phyloP scores from a whole-genome alignment of 2,797 vertebrate genomes.

The Coregonus suidteri region DNA sequence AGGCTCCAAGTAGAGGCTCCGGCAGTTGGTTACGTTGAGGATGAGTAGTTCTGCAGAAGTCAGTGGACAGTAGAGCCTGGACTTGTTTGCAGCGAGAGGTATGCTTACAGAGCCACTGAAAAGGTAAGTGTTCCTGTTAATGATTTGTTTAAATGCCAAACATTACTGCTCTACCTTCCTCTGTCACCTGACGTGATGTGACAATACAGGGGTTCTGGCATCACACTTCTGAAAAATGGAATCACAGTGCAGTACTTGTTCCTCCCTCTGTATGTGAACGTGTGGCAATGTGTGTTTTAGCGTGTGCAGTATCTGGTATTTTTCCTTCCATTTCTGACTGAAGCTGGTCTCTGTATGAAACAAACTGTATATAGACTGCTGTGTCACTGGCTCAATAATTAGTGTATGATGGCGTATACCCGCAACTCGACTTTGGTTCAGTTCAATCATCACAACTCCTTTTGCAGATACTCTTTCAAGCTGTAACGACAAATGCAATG shows the following conservation, averaged over 20 bases:
- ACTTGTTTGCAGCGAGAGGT: constrained; percentile 99
- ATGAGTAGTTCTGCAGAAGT: constrained; percentile 99
- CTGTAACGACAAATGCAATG: not conserved
- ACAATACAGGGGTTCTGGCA: constrained; percentile 89
- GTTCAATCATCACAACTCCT: not conserved
- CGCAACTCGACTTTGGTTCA: not conserved
- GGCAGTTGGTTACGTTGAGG: constrained; percentile 99
- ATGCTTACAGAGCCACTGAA: constrained; percentile 91
- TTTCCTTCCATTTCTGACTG: constrained; percentile 24
- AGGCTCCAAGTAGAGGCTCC: constrained; percentile 88
- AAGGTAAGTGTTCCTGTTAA: constrained; percentile 93
- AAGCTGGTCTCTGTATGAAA: constrained; percentile 34
- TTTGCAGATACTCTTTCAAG: not conserved
- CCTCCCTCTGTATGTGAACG: constrained; percentile 46
- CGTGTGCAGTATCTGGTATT: constrained; percentile 49
- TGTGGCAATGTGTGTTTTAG: constrained; percentile 41
- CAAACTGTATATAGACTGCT: constrained; percentile 34
- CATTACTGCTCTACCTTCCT: constrained; percentile 52
- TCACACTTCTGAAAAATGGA: constrained; percentile 91
- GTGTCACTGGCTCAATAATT: constrained; percentile 50
- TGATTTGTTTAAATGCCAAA: constrained; percentile 58
- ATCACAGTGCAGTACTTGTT: constrained; percentile 94
- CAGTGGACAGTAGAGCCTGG: constrained; percentile 99
- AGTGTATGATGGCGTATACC: not conserved
- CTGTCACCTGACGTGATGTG: constrained; percentile 73